phyloP scores from a whole-genome alignment of 2,113 vertebrate species.

The Bothrops jararaca region DNA sequence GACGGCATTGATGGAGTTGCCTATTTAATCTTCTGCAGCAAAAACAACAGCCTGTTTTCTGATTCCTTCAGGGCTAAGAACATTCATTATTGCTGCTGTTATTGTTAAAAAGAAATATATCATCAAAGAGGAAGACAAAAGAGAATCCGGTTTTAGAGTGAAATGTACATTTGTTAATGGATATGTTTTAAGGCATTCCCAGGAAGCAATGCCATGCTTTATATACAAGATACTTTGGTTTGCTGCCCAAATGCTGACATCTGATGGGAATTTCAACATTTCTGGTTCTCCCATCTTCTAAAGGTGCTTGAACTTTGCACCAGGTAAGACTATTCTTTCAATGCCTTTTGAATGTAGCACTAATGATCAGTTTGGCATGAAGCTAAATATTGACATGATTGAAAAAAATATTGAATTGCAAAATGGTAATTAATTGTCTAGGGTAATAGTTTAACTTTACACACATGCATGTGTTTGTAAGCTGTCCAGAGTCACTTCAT shows the following conservation, averaged over 20 bases:
- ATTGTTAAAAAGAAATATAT: not conserved
- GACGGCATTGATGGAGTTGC: not conserved
- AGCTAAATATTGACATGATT: not conserved
- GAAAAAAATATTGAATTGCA: not conserved
- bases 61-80: not conserved
- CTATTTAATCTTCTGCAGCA: not conserved
- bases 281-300: not conserved
- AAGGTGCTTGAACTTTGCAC: not conserved
- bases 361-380: not conserved
- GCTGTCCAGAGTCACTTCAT: not conserved
- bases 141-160: not conserved
- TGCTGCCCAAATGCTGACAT: not conserved
- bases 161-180: not conserved
- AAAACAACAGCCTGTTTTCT: not conserved
- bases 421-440: not conserved
- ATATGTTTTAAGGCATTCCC: not conserved
- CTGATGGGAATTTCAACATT: not conserved
- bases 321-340: not conserved
- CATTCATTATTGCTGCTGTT: not conserved
- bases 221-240: not conserved
- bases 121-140: not conserved
- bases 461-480: not conserved
- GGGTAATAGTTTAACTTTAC: not conserved
- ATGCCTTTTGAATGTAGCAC: not conserved
- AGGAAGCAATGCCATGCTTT: not conserved